These are phyloP conservation scores for Diceros bicornis DNA, from an alignment of 2,797 vertebrate genomes.

Conservation along the genomic window DNA sequence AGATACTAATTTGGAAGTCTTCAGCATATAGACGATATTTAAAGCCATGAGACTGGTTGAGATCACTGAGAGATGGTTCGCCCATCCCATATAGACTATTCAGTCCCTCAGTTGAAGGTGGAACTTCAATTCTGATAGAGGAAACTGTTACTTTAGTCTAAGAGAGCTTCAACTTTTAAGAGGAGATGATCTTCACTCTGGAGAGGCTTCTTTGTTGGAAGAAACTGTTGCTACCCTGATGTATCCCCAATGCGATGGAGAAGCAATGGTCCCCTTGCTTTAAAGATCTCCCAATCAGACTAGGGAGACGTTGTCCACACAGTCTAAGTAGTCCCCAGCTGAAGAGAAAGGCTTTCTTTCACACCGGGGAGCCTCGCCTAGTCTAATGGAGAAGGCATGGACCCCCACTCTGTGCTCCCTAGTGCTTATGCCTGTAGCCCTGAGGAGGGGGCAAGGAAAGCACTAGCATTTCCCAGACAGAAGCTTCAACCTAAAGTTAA, in stretches of 20 bases:
- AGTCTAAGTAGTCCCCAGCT: neutral
- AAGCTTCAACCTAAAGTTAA: slow-evolving; percentile 19
- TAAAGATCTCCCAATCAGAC: slow-evolving; percentile 15
- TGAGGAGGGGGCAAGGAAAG: neutral
- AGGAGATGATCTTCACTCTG: neutral
- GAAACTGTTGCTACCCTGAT: neutral
- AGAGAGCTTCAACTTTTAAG: slow-evolving; percentile 23
- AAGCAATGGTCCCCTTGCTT: slow-evolving; percentile 14
- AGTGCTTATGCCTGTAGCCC: neutral
- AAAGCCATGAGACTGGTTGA: neutral
- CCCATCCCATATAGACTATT: neutral
- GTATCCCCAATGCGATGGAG: neutral
- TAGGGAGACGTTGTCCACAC: neutral
- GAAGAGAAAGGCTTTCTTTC: neutral
- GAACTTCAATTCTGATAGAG: neutral
- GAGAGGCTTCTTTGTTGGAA: neutral
- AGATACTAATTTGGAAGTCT: slow-evolving; percentile 6
- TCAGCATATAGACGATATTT: neutral
- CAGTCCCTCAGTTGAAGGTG: neutral
- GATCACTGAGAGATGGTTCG: neutral
- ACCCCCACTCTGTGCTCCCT: neutral
- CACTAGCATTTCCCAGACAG: neutral
- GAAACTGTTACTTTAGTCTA: neutral
- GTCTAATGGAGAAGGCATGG: neutral
- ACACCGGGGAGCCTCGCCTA: neutral